Base-by-base conservation (phyloP, 2,797 vertebrate genomes). In the Toxotes lorentzi region DNA sequence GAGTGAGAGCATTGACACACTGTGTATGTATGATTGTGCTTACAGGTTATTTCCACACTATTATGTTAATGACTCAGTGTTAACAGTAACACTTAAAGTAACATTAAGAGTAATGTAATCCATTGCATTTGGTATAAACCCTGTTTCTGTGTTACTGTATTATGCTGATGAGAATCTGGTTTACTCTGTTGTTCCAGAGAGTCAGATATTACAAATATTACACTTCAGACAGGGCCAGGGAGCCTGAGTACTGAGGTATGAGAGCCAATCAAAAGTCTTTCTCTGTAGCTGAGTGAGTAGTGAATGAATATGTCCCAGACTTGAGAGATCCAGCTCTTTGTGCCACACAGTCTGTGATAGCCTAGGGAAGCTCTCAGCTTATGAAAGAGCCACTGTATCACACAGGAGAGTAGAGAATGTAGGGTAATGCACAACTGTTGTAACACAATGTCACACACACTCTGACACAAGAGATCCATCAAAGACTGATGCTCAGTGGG, bases 391-490 rank as follows among this genome's bases (percentile, higher is more conserved):
- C 32, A 30, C 38, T 8, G 53, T 24, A n/a, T n/a, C 11, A 54
- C 34, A 54, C 68, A 47, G 38, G 30, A 67, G 56, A 64, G 59
- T 2, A 24, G 47, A 50, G 56, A 16, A 13, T 50, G 62, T 56
- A 41, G 73, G 16, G 7, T 17, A 23, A 41, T 41, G 32, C 23
- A 34, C 43, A 45, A 65, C 41, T 70, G 66, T 53, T 41, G 45
- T 27, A 43, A 30, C 51, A 34, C 32, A 30, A 30, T 4, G 27
- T 53, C 9, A 61, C 57, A 30, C 62, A 45, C 48, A 0, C 47
- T 35, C 38, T 35, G 45, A 56, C 59, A 41, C 50, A 17, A 47
- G 43, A 30, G 47, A 78, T 59, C 35, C 56, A 76, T 71, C 32
- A 63, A 65, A 57, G 54, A 64, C 51, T 41, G 13, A 41, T 41